A percentile compares a stretch with the other conserved stretches of the same genome.
phyloP scores from a whole-genome alignment of 1,140 invertebrate species.

The Drosophila varians region DNA sequence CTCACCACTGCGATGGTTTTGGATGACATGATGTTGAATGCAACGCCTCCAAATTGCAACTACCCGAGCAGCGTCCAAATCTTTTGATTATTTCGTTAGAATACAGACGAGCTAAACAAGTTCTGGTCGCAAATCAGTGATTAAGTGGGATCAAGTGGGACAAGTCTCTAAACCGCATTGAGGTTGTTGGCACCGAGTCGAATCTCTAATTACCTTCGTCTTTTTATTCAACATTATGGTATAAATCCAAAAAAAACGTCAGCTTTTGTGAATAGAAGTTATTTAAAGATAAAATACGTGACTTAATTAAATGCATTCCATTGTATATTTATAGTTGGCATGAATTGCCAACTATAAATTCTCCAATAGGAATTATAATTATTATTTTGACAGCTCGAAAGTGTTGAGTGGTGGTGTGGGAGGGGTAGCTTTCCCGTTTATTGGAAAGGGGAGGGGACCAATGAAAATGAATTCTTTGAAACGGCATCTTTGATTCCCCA shows the following conservation, averaged over 20 bases:
- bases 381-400: background rate
- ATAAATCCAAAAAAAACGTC: too few species aligned
- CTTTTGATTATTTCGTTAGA: background rate
- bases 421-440: constrained; percentile 4
- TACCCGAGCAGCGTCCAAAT: background rate
- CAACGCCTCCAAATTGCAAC: constrained; percentile 11
- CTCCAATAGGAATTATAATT: background rate
- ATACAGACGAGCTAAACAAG: constrained; percentile 6
- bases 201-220: background rate
- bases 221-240: background rate
- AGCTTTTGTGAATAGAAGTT: too few species aligned
- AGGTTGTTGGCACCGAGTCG: background rate
- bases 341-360: background rate
- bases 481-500: constrained; percentile 33
- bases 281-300: background rate
- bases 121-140: constrained; percentile 23
- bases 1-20: constrained; percentile 7
- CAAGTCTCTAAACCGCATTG: constrained; percentile 11
- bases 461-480: constrained; percentile 20
- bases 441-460: background rate
- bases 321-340: background rate
- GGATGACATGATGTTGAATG: constrained; percentile 23
- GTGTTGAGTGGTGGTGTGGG: background rate
- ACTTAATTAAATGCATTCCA: background rate
- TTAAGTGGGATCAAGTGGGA: constrained; percentile 9